Base-by-base conservation (phyloP, 2,113 vertebrate genomes). In the Pristiophorus japonicus region DNA sequence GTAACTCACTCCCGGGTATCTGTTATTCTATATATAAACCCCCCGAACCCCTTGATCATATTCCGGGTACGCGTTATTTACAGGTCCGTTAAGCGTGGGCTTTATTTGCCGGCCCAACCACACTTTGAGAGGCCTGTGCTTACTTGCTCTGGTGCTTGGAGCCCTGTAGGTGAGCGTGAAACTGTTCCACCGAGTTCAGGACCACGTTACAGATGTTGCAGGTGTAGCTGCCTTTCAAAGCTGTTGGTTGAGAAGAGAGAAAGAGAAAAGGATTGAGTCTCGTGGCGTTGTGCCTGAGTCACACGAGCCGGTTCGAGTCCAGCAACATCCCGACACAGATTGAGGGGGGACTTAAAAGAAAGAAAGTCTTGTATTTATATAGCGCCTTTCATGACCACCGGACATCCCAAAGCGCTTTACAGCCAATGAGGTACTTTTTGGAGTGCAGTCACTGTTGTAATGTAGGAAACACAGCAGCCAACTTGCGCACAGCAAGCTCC, bases 101-200 rank as follows among this genome's bases (percentile, higher is more conserved):
- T 81, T 81, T 18, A 51, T 11, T 81, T 14, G 22, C n/a, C n/a
- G 20, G 18, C 16, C 20, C 55, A 92, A 10, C 14, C 34, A 92
- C 34, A 92, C 8, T 16, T 63, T 59, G 63, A 45, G 73, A 94
- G 27, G 90, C 97, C 1, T 30, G 30, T 47, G 24, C 98, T 97
- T 96, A 98, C 98, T 98, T 98, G 97, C 97, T 98, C 97, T 98
- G 97, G 97, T 98, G 98, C 96, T 98, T 98, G 96, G 98, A 98
- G 96, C 98, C 97, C 97, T 98, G 97, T 96, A 98, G 97, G 96
- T 98, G 98, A 96, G 97, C 98, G 51, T 98, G 97, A 96, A 98
- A 98, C 97, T 98, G 98, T 96, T 98, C 98, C 34, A 98, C 98
- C 96, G 98, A 98, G 97, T 98, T 98, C 95, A 98, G 97, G 81